phyloP scores from a whole-genome alignment of 2,113 vertebrate species.

The Eleginops maclovinus region DNA sequence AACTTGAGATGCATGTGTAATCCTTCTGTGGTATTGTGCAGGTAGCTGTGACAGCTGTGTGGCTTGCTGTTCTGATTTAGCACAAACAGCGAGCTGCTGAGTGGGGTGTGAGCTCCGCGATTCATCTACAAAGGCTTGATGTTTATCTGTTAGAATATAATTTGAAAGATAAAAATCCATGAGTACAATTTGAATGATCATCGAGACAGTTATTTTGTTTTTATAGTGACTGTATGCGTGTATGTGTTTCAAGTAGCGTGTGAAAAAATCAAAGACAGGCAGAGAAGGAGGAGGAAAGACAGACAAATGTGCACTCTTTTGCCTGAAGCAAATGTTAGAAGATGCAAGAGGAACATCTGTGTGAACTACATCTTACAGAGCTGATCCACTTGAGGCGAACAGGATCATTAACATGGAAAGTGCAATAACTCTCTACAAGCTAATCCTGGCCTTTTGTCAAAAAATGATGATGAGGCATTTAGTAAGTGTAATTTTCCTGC shows the following conservation, averaged over 20 bases:
- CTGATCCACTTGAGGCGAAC: conserved; percentile 37
- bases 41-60: conserved; percentile 7
- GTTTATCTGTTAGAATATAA: conserved; percentile 9
- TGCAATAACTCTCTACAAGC: conserved; percentile 42
- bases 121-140: background rate
- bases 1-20: conserved; percentile 2
- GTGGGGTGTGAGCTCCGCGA: background rate
- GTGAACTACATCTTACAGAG: conserved; percentile 38
- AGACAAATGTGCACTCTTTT: conserved; percentile 20
- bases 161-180: conserved; percentile 8
- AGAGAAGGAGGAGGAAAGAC: background rate
- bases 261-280: background rate
- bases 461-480: conserved; percentile 61
- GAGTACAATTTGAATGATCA: background rate
- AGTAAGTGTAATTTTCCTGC: background rate
- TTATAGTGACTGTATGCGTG: background rate
- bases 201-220: background rate
- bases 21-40: background rate
- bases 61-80: conserved; percentile 1
- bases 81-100: background rate
- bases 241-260: too few species aligned
- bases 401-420: conserved; percentile 55
- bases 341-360: conserved; percentile 56
- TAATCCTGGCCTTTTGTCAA: conserved; percentile 52
- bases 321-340: conserved; percentile 56